Conservation (phyloP, 2,113 vertebrate genomes). For the Malurus alboscapulatus region DNA sequence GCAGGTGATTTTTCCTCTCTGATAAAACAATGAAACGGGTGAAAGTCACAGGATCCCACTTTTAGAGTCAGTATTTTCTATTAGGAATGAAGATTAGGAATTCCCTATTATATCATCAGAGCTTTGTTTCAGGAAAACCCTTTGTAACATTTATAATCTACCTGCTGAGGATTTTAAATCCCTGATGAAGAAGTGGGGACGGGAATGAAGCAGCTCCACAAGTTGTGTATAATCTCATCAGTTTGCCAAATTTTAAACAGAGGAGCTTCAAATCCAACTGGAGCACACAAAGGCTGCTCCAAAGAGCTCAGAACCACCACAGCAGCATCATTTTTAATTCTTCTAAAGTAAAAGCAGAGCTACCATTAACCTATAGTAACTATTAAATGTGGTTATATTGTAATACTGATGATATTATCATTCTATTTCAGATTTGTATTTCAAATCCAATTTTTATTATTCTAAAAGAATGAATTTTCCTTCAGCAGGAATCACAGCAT, state of each 20-base stretch:
- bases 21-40: background rate
- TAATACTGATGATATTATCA: no score
- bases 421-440: no score
- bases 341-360: background rate
- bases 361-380: background rate
- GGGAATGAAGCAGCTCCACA: background rate
- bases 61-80: background rate
- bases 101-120: background rate
- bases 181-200: background rate
- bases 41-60: background rate
- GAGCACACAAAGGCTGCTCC: background rate
- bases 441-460: no score
- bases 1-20: background rate
- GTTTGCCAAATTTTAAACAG: background rate
- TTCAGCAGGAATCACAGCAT: no score
- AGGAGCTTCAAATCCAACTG: background rate
- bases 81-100: background rate
- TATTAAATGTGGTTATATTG: no score
- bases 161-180: background rate
- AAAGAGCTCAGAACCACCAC: background rate
- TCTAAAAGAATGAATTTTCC: no score
- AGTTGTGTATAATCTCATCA: background rate
- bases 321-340: background rate
- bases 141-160: background rate
- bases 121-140: background rate